A percentile compares a stretch with the other conserved stretches of the same genome.
Evolutionary conservation across 2,888 invertebrate genomes (phyloP).

Genomic region (Myathropa florea): DNA sequence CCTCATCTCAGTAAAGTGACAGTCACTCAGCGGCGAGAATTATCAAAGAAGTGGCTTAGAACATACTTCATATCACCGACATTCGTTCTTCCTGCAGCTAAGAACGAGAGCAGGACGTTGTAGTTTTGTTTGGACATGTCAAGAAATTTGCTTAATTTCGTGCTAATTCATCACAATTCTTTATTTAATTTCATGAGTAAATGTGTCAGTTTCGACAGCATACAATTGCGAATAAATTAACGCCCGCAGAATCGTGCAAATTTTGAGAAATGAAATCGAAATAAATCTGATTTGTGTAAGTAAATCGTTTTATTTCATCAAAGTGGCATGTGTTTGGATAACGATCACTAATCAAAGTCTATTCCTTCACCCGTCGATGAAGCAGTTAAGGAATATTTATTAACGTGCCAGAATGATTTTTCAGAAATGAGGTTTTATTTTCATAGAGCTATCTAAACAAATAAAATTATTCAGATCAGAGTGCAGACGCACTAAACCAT

Average conservation of each 20-base stretch:
- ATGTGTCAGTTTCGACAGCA: background rate
- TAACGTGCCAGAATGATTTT: background rate
- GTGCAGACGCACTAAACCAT: background rate
- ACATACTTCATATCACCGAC: too few species aligned
- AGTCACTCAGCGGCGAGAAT: too few species aligned
- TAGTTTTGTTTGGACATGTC: too few species aligned
- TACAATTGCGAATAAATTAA: background rate
- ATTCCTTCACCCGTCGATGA: background rate
- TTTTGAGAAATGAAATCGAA: background rate
- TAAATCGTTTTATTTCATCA: background rate
- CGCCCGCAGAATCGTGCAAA: background rate
- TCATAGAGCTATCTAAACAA: background rate
- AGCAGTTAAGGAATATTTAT: background rate
- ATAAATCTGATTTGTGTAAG: background rate
- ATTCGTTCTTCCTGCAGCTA: too few species aligned
- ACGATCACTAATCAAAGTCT: background rate
- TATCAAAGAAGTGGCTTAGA: too few species aligned
- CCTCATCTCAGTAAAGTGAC: too few species aligned
- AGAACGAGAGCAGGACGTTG: too few species aligned
- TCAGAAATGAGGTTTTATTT: background rate
- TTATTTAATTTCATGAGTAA: too few species aligned
- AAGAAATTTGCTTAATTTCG: too few species aligned
- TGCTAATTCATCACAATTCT: too few species aligned
- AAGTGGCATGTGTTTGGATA: background rate
- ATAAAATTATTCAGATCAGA: background rate